Base-by-base conservation (phyloP, 2,888 invertebrate genomes). In the Hofmannophila pseudospretella region DNA sequence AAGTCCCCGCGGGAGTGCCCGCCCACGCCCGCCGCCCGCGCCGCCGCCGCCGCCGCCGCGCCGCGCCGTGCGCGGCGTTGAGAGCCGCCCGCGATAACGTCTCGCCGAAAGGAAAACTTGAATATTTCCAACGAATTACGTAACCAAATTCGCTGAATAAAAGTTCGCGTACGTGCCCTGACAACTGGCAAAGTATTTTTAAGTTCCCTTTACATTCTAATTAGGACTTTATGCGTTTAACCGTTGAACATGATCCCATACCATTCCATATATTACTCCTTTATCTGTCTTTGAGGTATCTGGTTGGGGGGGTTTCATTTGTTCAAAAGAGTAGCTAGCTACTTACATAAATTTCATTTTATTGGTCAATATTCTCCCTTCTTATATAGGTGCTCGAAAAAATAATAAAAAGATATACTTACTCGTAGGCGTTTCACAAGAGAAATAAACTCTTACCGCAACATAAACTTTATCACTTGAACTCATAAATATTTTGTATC, bases 71-170 rank as follows among this genome's bases (percentile, higher is more conserved):
- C 23, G 27, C 27, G 45, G 72, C 72, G 76, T 63, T 77, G 79
- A 81, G 75, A 77, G 75, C 63, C 71, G 61, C 71, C 72, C 62
- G 70, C 74, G 80, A 80, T 80, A 82, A 79, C 76, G 79, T 76
- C 77, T 71, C 70, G 74, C 70, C 70, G 71, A 79, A 80, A 72
- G 79, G 80, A 79, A 78, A 81, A 80, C 77, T 77, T 75, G 77
- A 80, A 81, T 77, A 81, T 82, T 78, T 77, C 68, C 71, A 73
- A 67, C 56, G 74, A 79, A 82, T 80, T 79, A 80, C 73, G 67
- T 72, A 77, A 73, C 74, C 70, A 68, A 79, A 79, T 75, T 74
- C 67, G 63, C 59, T 58, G 67, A 73, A 79, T 76, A 76, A 75
- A 81, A 79, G 71, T 80, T 76, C 59, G 46, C 68, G 70, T 72